A percentile compares a stretch with the other conserved stretches of the same genome.
phyloP scores from a whole-genome alignment of 2,888 invertebrate species.

The Merodon equestris region DNA sequence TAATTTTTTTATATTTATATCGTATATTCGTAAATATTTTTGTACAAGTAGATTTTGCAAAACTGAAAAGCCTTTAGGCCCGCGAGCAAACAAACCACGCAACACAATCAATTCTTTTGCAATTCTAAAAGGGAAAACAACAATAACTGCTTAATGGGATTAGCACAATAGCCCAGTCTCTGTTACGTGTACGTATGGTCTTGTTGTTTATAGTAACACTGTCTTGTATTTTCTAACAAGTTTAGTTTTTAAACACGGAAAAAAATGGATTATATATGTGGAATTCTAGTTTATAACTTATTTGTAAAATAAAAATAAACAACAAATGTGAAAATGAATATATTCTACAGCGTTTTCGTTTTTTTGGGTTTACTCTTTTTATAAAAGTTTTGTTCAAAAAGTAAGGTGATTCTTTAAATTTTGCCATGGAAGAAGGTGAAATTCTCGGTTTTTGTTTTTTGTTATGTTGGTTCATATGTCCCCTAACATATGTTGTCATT shows the following conservation, averaged over 20 bases:
- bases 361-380: too few relatives aligned
- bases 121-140: too few relatives aligned
- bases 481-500: too few relatives aligned
- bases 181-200: neutral
- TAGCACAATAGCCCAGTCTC: conserved; percentile 26
- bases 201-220: neutral
- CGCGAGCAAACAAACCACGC: too few relatives aligned
- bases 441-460: too few relatives aligned
- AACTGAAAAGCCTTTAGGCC: too few relatives aligned
- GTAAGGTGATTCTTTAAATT: too few relatives aligned
- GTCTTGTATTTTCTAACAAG: conserved; percentile 9
- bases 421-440: too few relatives aligned
- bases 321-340: conserved; percentile 25
- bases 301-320: conserved; percentile 54
- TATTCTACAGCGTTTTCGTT: neutral
- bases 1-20: conserved; percentile 35
- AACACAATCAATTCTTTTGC: too few relatives aligned
- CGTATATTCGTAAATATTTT: conserved; percentile 35
- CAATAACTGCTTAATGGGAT: neutral
- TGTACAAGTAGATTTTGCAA: conserved; percentile 52
- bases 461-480: too few relatives aligned
- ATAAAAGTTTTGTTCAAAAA: too few relatives aligned
- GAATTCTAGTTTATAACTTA: conserved; percentile 62
- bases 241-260: conserved; percentile 36
- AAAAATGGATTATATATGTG: conserved; percentile 29